phyloP scores from a whole-genome alignment of 2,113 vertebrate species.

The Mormyrus lacerda region DNA sequence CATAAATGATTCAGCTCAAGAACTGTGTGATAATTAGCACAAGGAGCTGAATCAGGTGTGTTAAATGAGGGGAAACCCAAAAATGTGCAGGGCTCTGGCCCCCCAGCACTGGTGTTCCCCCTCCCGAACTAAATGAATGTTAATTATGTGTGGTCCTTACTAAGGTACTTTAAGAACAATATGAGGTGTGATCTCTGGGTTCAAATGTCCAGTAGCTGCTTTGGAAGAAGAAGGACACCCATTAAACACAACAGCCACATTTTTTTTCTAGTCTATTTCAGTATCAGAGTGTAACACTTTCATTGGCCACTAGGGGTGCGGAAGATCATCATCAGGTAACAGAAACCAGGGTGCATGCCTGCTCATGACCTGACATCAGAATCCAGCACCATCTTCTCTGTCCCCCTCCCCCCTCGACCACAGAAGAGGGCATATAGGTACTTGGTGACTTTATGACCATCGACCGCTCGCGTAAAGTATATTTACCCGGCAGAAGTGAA shows the following conservation, averaged over 20 bases:
- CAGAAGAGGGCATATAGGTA: background rate
- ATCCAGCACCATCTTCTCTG: background rate
- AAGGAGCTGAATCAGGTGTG: no score
- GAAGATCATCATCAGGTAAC: background rate
- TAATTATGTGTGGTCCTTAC: background rate
- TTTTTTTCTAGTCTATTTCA: background rate
- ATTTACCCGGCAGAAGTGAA: background rate
- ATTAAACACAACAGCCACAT: background rate
- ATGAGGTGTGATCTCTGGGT: background rate
- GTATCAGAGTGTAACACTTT: background rate
- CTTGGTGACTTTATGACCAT: background rate
- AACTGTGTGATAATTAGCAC: no score
- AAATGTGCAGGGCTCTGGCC: no score
- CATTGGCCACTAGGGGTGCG: background rate
- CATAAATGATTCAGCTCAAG: no score
- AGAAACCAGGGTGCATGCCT: background rate
- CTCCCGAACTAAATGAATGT: background rate
- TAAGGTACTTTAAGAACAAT: background rate
- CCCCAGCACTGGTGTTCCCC: no score
- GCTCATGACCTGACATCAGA: background rate
- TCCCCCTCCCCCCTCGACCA: background rate
- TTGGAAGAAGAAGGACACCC: background rate
- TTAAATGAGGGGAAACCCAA: no score
- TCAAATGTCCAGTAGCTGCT: background rate
- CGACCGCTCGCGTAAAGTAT: background rate